Base-by-base conservation (phyloP, 2,113 vertebrate genomes). In the Ailuropoda melanoleuca region DNA sequence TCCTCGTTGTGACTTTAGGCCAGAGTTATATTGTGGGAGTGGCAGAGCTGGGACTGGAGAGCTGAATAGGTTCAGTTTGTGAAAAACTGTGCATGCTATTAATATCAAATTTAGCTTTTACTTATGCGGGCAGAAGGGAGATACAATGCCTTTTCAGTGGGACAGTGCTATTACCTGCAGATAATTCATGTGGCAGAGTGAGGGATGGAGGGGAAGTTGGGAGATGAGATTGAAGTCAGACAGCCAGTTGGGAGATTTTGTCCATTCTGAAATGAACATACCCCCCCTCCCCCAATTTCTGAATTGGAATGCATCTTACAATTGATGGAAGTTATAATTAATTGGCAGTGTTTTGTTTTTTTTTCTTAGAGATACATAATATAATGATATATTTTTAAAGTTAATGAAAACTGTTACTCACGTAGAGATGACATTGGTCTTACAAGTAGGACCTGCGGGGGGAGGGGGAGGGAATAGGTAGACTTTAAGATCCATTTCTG, bases 401-500 rank as follows among this genome's bases (percentile, higher is more conserved):
- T 53, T 50, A 64, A 9, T 31, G 15, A 96, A 87, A 84, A n/a
- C 14, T 58, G 0, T 43, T 64, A 62, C 72, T 88, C 11, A 66
- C 18, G 3, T 60, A n/a, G 50, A 64, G 7, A 2, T 21, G 31
- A 53, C 60, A 6, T 31, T 55, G 24, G 8, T 68, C 46, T 77
- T 78, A 77, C 64, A 93, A 83, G 18, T 77, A 88, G 8, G 3
- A 64, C 19, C 3, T 90, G 9, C 0, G 12, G n/a, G 1, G 0
- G 4, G 43, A 1, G 43, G 43, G 43, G 43, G 43, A 6, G 43
- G 43, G 43, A 43, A 26, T 84, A 39, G 24, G 39, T 68, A 81
- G n/a, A 84, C 88, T 94, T 90, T 93, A 43, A 93, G 37, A 97
- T 10, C 37, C 37, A 56, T 82, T 72, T 86, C 64, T 88, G 23